Evolutionary conservation across 2,797 vertebrate species (phyloP), one percentile per base, ranked within the genome.

Genomic region (Moxostoma hubbsi): DNA sequence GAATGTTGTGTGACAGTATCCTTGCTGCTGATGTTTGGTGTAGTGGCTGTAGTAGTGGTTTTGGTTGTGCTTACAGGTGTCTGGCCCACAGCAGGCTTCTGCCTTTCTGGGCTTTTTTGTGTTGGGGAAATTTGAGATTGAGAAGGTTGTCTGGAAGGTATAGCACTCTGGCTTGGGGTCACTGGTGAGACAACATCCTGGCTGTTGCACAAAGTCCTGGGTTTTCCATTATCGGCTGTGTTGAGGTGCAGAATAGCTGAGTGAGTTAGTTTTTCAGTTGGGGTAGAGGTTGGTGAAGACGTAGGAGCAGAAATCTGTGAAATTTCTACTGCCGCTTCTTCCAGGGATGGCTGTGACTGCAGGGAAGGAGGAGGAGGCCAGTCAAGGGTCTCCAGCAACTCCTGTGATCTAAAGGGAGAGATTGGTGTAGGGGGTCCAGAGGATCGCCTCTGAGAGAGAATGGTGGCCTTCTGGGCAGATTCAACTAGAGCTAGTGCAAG

Each of bases 401-500:
- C 88, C 46, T 80, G 88, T 1, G 84, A 77, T 80, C 86, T 87
- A 69, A 77, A 18, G 43, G 90, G 86, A n/a, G 91, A 92, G 82
- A 85, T 75, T 1, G 87, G 88, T 4, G 87, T 89, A n/a, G 81
- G 89, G 83, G 92, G 89, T 83, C 93, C 89, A 81, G 93, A 93
- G 74, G 95, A 92, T 83, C 90, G 90, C 89, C 91, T 94, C 89
- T 93, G 88, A 61, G 91, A 89, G 83, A 96, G 94, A 74, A 90
- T 87, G 8, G 94, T 93, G 2, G 95, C 95, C 90, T 97, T 96
- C 88, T 98, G 97, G 11, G 96, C 95, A 53, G 97, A 97, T 89
- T 98, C 97, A 1, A 96, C 95, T 64, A 98, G 92, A 1, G 96
- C 96, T 91, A 98, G 92, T 65, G 96, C 96, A 89, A 97, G 92